A percentile compares a stretch with the other conserved stretches of the same genome.
phyloP scores from a whole-genome alignment of 2,113 vertebrate species.

The Ailuropoda melanoleuca region DNA sequence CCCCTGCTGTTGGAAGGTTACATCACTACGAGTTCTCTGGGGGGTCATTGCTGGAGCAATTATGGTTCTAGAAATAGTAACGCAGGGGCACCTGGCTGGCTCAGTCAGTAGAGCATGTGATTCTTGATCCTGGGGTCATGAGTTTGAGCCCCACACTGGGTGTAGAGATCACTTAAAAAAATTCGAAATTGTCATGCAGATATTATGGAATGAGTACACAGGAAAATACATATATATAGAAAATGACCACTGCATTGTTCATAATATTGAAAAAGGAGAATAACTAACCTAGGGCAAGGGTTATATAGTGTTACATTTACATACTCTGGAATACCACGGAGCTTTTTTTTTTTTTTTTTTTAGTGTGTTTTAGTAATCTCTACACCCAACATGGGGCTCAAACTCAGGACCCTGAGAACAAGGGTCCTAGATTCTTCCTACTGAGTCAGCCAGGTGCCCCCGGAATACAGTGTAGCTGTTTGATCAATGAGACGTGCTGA shows the following conservation, averaged over 20 bases:
- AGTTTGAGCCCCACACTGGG: neutral
- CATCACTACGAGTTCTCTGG: neutral
- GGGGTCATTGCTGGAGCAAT: neutral
- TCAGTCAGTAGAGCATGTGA: neutral
- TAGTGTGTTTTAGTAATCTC: neutral
- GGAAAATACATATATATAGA: neutral
- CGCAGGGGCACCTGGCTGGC: neutral
- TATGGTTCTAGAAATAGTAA: neutral
- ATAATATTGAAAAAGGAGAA: neutral
- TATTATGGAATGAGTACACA: neutral
- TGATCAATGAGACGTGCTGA: neutral
- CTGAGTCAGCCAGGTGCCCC: neutral
- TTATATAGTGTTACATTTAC: neutral
- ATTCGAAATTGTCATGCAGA: neutral
- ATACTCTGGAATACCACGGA: neutral
- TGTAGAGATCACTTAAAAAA: too few relatives aligned
- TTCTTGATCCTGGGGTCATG: neutral
- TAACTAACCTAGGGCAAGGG: neutral
- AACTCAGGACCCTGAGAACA: neutral
- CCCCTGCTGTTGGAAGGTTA: neutral
- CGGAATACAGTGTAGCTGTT: neutral
- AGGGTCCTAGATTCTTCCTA: neutral
- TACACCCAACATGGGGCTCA: neutral
- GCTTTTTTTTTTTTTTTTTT: neutral
- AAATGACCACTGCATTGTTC: neutral